These are phyloP conservation scores for Sebastes minor DNA, from an alignment of 2,797 vertebrate species.

Conservation along the genomic window DNA sequence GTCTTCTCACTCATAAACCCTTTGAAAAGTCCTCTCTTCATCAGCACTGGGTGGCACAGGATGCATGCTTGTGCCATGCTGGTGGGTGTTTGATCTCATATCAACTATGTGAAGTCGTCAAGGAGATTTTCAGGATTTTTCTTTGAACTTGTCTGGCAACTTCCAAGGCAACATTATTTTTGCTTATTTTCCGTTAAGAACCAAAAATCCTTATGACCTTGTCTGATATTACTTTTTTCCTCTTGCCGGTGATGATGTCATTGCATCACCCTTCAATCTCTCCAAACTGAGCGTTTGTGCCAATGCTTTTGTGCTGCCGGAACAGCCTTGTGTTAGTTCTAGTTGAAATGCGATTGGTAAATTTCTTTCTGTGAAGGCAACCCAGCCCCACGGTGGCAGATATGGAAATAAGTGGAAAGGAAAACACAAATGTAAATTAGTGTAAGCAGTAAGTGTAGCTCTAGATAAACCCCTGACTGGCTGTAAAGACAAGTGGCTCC, in stretches of 20 bases:
- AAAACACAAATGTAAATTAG: constrained; percentile 84
- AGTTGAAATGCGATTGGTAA: constrained; percentile 75
- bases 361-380: constrained; percentile 54
- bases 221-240: not conserved
- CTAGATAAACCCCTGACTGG: constrained; percentile 82
- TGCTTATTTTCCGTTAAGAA: not conserved
- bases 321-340: constrained; percentile 56
- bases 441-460: constrained; percentile 78
- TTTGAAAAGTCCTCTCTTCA: not conserved
- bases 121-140: constrained; percentile 16
- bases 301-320: constrained; percentile 29
- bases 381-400: constrained; percentile 62
- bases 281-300: not conserved
- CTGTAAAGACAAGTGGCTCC: constrained; percentile 77
- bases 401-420: constrained; percentile 80
- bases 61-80: not conserved
- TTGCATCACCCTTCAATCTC: constrained; percentile 38
- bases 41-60: not conserved
- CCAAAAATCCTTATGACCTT: constrained; percentile 6
- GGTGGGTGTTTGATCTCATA: constrained; percentile 17
- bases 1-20: not conserved
- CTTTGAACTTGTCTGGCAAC: not conserved
- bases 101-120: constrained; percentile 1
- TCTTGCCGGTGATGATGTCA: not conserved
- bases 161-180: not conserved